Evolutionary conservation across 1,140 invertebrate genomes (phyloP).

Genomic region (Samia ricini): DNA sequence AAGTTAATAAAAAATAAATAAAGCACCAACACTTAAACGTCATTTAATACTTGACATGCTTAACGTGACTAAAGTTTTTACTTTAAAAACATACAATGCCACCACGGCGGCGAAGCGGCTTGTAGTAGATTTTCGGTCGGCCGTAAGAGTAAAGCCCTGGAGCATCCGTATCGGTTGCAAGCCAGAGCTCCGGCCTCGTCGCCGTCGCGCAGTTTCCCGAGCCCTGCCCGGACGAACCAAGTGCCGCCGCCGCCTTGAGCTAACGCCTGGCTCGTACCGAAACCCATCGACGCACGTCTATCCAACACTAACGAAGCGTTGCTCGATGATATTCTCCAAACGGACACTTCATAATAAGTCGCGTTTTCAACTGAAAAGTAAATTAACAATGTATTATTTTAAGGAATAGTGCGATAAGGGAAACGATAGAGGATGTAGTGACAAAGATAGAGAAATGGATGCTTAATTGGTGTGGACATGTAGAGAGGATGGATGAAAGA

Average conservation of each 20-base stretch:
- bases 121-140: conserved; percentile 57
- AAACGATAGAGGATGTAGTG: too few species aligned
- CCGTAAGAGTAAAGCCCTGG: conserved; percentile 45
- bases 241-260: conserved; percentile 36
- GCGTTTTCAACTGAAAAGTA: conserved; percentile 61
- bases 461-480: too few species aligned
- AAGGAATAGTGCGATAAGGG: too few species aligned
- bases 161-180: conserved; percentile 66
- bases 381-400: not conserved
- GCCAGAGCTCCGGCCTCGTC: conserved; percentile 62
- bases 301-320: conserved; percentile 58
- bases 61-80: too few species aligned
- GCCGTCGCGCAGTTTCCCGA: conserved; percentile 44
- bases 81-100: conserved; percentile 67
- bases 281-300: conserved; percentile 53
- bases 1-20: too few species aligned
- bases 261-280: conserved; percentile 49
- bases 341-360: conserved; percentile 67
- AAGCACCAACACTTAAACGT: too few species aligned
- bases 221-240: conserved; percentile 48
- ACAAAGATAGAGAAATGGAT: too few species aligned
- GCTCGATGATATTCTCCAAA: conserved; percentile 61
- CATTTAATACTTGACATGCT: too few species aligned
- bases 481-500: too few species aligned
- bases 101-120: conserved; percentile 57